A percentile compares a stretch with the other conserved stretches of the same genome.
These are phyloP conservation scores for Cromileptes altivelis DNA, from an alignment of 2,113 vertebrate species.

Conservation along the genomic window DNA sequence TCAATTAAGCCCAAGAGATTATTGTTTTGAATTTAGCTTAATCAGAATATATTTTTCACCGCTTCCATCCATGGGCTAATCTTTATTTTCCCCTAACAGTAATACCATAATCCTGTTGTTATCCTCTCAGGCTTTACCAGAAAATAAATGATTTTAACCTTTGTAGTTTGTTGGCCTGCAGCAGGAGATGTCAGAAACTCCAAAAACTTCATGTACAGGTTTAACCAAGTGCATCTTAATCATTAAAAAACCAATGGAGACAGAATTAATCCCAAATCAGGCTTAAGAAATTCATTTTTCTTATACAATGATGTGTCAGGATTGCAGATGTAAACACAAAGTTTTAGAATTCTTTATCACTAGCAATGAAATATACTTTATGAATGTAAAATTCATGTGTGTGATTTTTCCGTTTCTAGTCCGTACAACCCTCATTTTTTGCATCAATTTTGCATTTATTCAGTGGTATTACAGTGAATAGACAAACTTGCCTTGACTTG, in stretches of 20 bases:
- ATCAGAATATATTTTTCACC: background rate
- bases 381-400: background rate
- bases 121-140: background rate
- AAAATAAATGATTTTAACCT: background rate
- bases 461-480: background rate
- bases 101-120: constrained; percentile 20
- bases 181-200: background rate
- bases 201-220: background rate
- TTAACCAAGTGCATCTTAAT: too few species aligned
- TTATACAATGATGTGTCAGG: too few species aligned
- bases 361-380: too few species aligned
- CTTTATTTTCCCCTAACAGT: background rate
- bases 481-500: background rate
- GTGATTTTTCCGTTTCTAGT: background rate
- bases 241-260: too few species aligned
- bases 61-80: background rate
- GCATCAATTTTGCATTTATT: too few species aligned
- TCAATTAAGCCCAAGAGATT: background rate
- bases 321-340: too few species aligned
- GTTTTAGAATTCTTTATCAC: too few species aligned
- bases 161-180: background rate
- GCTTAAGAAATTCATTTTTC: too few species aligned
- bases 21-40: background rate
- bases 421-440: background rate
- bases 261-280: too few species aligned